Conservation (phyloP, 2,113 vertebrate genomes). For the Brachionichthys hirsutus region DNA sequence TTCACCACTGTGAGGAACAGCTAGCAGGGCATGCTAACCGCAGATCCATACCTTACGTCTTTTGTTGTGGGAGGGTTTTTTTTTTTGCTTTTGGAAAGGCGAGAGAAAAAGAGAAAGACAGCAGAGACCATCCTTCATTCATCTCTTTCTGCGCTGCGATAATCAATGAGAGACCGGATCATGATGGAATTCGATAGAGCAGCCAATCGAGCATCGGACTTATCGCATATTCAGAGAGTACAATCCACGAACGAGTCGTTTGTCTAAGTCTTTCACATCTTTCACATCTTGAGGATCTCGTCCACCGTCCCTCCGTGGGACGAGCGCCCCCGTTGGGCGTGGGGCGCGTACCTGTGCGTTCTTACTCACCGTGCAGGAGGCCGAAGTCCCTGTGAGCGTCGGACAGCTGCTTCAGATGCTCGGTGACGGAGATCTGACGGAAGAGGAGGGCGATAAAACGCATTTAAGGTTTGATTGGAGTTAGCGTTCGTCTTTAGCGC, state of each 20-base stretch:
- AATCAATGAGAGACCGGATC: constrained; percentile 6
- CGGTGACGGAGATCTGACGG: constrained; percentile 85
- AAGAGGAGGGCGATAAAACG: neutral
- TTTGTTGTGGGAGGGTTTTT: too few species aligned
- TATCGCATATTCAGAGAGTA: constrained; percentile 9
- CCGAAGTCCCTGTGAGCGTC: constrained; percentile 92
- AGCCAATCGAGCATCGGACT: constrained; percentile 26
- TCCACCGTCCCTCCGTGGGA: constrained; percentile 5
- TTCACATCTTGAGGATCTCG: neutral
- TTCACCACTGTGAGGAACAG: too few species aligned
- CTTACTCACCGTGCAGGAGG: constrained; percentile 87
- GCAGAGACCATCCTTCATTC: neutral
- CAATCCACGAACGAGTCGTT: constrained; percentile 6
- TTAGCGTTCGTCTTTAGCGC: too few species aligned
- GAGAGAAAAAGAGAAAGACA: neutral
- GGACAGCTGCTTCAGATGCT: constrained; percentile 90
- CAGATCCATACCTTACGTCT: too few species aligned
- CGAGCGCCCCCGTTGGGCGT: neutral
- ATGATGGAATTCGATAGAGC: constrained; percentile 15
- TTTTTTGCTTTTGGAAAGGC: too few species aligned
- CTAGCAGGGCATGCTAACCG: too few species aligned
- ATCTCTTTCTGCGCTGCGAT: constrained; percentile 1
- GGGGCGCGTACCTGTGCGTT: constrained; percentile 2
- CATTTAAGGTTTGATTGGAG: neutral
- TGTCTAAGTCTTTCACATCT: constrained; percentile 8